Evolutionary conservation across 1,140 invertebrate species (phyloP).

Genomic region (Drepana arcuata): DNA sequence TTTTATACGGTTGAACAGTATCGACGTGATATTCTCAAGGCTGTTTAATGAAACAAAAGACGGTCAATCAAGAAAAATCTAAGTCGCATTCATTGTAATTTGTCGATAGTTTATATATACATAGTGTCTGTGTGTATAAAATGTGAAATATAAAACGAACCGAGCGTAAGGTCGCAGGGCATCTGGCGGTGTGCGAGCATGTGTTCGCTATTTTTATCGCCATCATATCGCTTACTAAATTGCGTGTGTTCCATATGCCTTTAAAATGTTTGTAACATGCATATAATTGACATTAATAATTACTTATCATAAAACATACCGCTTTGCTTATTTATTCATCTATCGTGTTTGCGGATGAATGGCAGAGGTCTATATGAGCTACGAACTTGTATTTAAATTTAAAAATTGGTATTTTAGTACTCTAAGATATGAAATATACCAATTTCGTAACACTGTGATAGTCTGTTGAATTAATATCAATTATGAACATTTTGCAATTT

Average conservation of each 20-base stretch:
- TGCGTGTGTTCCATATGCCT: slow-evolving; percentile 6
- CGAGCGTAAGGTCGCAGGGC: slow-evolving; percentile 51
- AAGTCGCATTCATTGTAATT: too few species aligned
- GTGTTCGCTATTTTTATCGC: slow-evolving; percentile 57
- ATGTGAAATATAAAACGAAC: slow-evolving; percentile 32
- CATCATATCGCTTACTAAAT: slow-evolving; percentile 33
- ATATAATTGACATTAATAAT: too few species aligned
- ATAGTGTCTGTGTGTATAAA: slow-evolving; percentile 27
- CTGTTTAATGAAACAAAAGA: slow-evolving; percentile 13
- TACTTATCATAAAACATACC: neutral
- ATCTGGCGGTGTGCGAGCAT: slow-evolving; percentile 50
- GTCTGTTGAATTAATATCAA: too few species aligned
- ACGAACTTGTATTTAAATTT: too few species aligned
- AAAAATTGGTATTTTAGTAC: too few species aligned
- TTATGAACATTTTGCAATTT: too few species aligned
- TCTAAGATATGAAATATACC: too few species aligned
- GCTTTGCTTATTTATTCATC: neutral
- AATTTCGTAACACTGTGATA: too few species aligned
- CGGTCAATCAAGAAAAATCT: too few species aligned
- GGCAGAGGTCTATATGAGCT: too few species aligned
- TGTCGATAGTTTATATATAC: too few species aligned
- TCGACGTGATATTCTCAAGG: slow-evolving; percentile 6
- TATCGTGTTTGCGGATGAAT: neutral
- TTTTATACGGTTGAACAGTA: neutral
- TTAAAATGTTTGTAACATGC: slow-evolving; percentile 9